Conservation (phyloP, 2,113 vertebrate species). For the Microtus montanus region DNA sequence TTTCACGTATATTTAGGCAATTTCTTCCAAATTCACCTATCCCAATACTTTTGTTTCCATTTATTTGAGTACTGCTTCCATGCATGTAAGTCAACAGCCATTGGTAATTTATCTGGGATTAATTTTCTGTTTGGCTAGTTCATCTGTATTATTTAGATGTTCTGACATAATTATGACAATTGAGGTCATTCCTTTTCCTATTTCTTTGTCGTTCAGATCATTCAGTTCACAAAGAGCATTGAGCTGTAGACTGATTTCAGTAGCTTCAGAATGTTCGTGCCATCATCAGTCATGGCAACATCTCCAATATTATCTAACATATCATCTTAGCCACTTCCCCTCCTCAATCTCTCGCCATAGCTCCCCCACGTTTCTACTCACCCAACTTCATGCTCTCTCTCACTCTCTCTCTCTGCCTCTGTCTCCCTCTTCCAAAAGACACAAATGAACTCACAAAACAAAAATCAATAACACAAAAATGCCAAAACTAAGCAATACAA, state of each 20-base stretch:
- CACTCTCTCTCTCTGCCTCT: no score
- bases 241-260: conserved; percentile 90
- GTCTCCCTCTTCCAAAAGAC: not conserved
- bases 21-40: conserved; percentile 93
- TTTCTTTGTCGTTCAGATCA: conserved; percentile 96
- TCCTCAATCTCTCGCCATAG: not conserved
- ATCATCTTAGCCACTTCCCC: not conserved
- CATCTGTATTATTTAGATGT: conserved; percentile 84
- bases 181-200: conserved; percentile 96
- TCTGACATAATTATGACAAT: conserved; percentile 96
- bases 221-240: conserved; percentile 96
- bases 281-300: conserved; percentile 81
- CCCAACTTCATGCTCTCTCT: not conserved
- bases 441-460: not conserved
- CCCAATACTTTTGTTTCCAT: conserved; percentile 93
- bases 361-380: not conserved
- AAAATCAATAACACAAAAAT: not conserved
- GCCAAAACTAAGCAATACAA: not conserved
- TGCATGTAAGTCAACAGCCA: conserved; percentile 94
- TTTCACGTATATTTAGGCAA: conserved; percentile 81
- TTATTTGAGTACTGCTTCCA: conserved; percentile 95
- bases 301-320: not conserved
- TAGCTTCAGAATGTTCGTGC: conserved; percentile 89
- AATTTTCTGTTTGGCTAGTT: conserved; percentile 97
- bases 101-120: conserved; percentile 87